These are phyloP conservation scores for Ectemnius lituratus DNA, from an alignment of 2,888 invertebrate species.

Conservation along the genomic window DNA sequence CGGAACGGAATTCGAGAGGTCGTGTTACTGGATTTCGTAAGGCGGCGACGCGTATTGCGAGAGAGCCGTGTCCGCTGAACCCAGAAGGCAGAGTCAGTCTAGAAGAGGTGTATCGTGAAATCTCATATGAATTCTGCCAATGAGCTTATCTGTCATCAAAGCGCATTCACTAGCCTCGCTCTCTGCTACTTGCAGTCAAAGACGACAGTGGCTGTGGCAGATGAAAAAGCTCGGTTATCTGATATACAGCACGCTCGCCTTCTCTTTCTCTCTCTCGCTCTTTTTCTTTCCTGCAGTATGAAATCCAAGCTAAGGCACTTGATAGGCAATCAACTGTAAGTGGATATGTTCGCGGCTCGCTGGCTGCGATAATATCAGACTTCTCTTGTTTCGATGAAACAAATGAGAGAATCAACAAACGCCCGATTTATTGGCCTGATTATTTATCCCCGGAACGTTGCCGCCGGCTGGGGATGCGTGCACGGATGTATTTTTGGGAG, in stretches of 20 bases:
- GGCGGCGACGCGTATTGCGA: too few relatives aligned
- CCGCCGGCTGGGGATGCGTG: background rate
- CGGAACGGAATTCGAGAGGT: too few relatives aligned
- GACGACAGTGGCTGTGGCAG: conserved; percentile 38
- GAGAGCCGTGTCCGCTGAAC: background rate
- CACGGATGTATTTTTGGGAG: conserved; percentile 36
- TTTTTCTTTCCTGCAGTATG: conserved; percentile 36
- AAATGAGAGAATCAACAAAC: conserved; percentile 47
- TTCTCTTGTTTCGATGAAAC: conserved; percentile 42
- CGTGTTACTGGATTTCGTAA: too few relatives aligned
- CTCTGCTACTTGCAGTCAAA: conserved; percentile 59
- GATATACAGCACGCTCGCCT: conserved; percentile 57
- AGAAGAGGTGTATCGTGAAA: conserved; percentile 12
- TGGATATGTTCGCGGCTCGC: conserved; percentile 61
- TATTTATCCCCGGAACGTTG: conserved; percentile 29
- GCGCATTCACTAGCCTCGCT: conserved; percentile 50
- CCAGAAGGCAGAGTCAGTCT: too few relatives aligned
- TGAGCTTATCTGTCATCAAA: conserved; percentile 56
- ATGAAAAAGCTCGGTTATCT: conserved; percentile 58
- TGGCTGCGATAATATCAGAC: conserved; percentile 58
- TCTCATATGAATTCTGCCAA: conserved; percentile 23
- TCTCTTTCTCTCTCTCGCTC: too few relatives aligned
- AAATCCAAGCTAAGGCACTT: conserved; percentile 62
- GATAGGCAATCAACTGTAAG: conserved; percentile 63
- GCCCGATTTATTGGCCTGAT: conserved; percentile 23